These are phyloP conservation scores for Liasis olivaceus DNA, from an alignment of 2,797 vertebrate genomes.

Conservation along the genomic window DNA sequence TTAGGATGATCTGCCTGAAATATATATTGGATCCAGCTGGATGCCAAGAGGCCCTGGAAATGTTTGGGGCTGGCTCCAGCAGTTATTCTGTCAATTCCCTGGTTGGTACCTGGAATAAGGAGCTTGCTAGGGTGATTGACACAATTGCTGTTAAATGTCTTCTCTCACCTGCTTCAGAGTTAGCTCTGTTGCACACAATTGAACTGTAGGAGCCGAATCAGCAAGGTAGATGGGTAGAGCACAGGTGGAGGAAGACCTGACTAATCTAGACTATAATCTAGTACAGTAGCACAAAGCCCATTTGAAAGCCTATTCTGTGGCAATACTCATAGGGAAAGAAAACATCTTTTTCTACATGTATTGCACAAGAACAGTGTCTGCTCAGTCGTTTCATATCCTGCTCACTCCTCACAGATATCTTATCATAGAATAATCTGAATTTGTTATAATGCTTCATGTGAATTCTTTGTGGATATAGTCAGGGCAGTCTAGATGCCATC, in stretches of 20 bases:
- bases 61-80: background rate
- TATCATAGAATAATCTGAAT: too few relatives aligned
- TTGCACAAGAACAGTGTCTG: too few relatives aligned
- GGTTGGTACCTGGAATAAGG: too few relatives aligned
- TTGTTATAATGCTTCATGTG: too few relatives aligned
- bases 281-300: background rate
- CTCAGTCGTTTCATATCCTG: too few relatives aligned
- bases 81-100: background rate
- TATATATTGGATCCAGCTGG: background rate
- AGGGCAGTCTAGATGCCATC: too few relatives aligned
- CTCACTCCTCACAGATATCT: too few relatives aligned
- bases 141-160: background rate
- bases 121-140: background rate
- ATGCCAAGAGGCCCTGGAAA: background rate
- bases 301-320: background rate
- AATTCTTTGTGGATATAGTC: too few relatives aligned
- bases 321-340: too few relatives aligned
- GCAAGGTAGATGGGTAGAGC: background rate
- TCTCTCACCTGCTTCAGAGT: background rate
- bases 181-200: background rate
- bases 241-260: background rate
- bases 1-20: background rate
- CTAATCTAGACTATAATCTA: background rate
- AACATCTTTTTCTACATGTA: too few relatives aligned
- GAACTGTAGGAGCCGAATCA: background rate